Percentiles rank a stretch among this genome's conserved stretches.
Conservation (phyloP, 2,113 vertebrate genomes). For the Zapornia atra region DNA sequence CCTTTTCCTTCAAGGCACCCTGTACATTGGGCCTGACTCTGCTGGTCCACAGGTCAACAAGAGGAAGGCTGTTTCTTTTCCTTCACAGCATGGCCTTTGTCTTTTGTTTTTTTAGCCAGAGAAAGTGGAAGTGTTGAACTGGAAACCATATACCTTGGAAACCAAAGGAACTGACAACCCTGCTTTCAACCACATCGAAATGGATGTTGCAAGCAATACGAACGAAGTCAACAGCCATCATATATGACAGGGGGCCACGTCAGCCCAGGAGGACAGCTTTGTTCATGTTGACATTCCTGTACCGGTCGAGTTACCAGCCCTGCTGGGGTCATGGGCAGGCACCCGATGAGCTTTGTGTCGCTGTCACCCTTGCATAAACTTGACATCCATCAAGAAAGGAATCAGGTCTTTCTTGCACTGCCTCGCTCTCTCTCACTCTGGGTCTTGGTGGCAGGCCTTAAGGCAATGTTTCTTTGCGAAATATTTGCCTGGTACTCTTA, state of each 20-base stretch:
- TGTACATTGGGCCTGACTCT: background rate
- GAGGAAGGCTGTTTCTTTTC: background rate
- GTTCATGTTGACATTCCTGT: background rate
- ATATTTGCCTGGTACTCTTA: background rate
- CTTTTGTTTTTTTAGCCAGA: conserved; percentile 63
- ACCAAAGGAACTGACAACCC: conserved; percentile 76
- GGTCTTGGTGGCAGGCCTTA: background rate
- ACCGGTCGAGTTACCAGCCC: background rate
- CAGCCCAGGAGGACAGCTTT: background rate
- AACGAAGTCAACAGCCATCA: conserved; percentile 56
- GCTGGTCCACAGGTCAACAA: background rate
- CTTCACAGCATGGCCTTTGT: background rate
- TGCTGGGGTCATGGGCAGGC: background rate
- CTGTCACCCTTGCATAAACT: background rate
- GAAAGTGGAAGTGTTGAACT: conserved; percentile 60
- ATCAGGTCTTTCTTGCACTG: conserved; percentile 30
- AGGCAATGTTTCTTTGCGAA: background rate
- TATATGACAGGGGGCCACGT: conserved; percentile 6
- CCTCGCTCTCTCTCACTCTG: background rate
- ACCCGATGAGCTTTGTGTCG: background rate
- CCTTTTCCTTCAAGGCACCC: background rate
- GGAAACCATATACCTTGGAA: background rate
- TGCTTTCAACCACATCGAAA: conserved; percentile 77
- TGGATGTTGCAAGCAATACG: conserved; percentile 58
- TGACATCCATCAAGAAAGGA: conserved; percentile 7